A percentile compares a stretch with the other conserved stretches of the same genome.
phyloP scores from a whole-genome alignment of 2,797 vertebrate genomes.

The Halcyon badia region DNA sequence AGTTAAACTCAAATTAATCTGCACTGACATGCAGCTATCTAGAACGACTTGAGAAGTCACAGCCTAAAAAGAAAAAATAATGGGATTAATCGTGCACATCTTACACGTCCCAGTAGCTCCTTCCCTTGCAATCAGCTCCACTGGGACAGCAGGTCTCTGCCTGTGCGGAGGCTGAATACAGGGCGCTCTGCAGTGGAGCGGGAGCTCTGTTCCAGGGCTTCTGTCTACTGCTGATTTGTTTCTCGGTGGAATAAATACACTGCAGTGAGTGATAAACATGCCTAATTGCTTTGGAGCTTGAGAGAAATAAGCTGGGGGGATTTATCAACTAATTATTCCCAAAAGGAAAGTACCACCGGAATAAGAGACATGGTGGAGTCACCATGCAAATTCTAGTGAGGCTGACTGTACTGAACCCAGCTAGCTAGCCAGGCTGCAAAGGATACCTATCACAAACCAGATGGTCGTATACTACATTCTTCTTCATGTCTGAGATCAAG shows the following conservation, averaged over 20 bases:
- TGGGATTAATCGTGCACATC: conserved; percentile 5
- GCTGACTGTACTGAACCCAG: background rate
- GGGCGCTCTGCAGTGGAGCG: background rate
- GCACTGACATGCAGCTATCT: conserved; percentile 2
- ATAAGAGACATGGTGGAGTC: background rate
- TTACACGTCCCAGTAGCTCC: background rate
- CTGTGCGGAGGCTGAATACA: background rate
- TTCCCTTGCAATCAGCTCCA: background rate
- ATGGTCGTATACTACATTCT: background rate
- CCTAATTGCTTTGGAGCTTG: conserved; percentile 22
- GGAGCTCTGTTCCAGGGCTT: background rate
- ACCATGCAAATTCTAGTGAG: background rate
- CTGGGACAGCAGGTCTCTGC: background rate
- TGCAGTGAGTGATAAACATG: background rate
- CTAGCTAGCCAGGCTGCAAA: background rate
- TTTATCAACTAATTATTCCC: background rate
- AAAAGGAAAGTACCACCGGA: background rate
- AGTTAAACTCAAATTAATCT: conserved; percentile 56
- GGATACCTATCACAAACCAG: background rate
- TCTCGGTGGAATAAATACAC: background rate
- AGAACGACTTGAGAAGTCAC: conserved; percentile 23
- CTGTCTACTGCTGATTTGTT: background rate
- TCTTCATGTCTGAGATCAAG: background rate
- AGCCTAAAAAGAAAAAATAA: conserved; percentile 20
- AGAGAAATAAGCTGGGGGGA: background rate